Evolutionary conservation across 92 coral and sea anemone genomes (phyloP).

Genomic region (Metridium senile): DNA sequence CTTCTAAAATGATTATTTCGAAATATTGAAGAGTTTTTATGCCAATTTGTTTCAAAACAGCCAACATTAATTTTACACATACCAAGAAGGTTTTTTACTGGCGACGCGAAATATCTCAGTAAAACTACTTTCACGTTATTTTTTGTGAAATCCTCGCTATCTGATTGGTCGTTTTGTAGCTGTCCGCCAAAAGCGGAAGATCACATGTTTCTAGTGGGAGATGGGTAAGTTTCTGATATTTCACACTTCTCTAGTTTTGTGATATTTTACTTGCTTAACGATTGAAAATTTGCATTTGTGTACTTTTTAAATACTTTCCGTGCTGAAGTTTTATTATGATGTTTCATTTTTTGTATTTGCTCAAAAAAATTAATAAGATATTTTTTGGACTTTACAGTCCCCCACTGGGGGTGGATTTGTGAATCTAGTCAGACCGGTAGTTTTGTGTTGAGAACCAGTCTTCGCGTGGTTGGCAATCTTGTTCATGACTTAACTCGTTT

Average conservation of each 20-base stretch:
- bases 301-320: too few species aligned
- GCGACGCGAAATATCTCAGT: slow-evolving; percentile 19
- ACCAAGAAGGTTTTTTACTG: not conserved
- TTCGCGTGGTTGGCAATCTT: slow-evolving; percentile 34
- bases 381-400: too few species aligned
- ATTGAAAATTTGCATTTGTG: too few species aligned
- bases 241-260: not conserved
- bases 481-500: slow-evolving; percentile 8
- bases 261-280: too few species aligned
- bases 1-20: not conserved
- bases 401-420: not conserved
- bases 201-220: not conserved
- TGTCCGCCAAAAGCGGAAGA: slow-evolving; percentile 24
- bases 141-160: not conserved
- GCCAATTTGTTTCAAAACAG: not conserved
- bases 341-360: too few species aligned
- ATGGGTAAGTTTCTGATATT: not conserved
- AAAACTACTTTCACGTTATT: slow-evolving; percentile 42
- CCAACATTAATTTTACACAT: not conserved
- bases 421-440: slow-evolving; percentile 1
- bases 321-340: too few species aligned
- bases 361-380: too few species aligned
- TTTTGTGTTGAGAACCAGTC: slow-evolving; percentile 12
- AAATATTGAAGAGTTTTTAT: not conserved
- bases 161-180: slow-evolving; percentile 22